phyloP scores from a whole-genome alignment of 2,888 invertebrate genomes.

The Chelonus formosanus region DNA sequence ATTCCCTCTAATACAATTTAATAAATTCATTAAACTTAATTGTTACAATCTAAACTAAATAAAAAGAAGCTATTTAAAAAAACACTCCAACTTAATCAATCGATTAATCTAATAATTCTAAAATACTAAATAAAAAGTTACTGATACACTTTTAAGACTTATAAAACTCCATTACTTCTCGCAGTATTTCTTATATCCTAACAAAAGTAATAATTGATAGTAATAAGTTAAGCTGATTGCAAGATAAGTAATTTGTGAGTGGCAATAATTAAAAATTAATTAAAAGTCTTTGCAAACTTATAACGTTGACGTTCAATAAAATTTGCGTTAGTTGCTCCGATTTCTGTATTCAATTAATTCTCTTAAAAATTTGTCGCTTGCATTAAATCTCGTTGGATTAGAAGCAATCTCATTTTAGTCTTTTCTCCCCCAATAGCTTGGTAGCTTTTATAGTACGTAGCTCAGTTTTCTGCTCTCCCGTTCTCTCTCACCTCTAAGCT shows the following conservation, averaged over 20 bases:
- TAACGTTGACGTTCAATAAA: constrained; percentile 19
- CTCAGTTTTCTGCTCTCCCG: constrained; percentile 36
- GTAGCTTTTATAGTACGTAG: constrained; percentile 37
- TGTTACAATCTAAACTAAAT: too few species aligned
- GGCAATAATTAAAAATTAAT: constrained; percentile 11
- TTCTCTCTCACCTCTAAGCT: constrained; percentile 16
- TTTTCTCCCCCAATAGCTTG: constrained; percentile 40
- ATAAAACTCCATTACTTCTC: too few species aligned
- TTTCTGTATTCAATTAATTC: constrained; percentile 62
- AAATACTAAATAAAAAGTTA: too few species aligned
- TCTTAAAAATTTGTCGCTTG: constrained; percentile 64
- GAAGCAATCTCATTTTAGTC: constrained; percentile 59
- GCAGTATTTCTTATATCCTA: not conserved
- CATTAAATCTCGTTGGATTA: constrained; percentile 64
- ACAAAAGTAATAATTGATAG: constrained; percentile 5
- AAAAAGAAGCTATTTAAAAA: too few species aligned
- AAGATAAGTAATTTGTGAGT: constrained; percentile 13
- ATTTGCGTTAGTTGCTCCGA: constrained; percentile 46
- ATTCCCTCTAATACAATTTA: too few species aligned
- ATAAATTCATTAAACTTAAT: too few species aligned
- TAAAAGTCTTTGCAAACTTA: constrained; percentile 4
- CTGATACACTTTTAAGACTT: too few species aligned
- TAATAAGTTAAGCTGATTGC: not conserved
- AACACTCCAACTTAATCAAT: too few species aligned
- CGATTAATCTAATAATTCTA: too few species aligned